Evolutionary conservation across 2,888 invertebrate genomes (phyloP).

Genomic region (Lydus trimaculatus): DNA sequence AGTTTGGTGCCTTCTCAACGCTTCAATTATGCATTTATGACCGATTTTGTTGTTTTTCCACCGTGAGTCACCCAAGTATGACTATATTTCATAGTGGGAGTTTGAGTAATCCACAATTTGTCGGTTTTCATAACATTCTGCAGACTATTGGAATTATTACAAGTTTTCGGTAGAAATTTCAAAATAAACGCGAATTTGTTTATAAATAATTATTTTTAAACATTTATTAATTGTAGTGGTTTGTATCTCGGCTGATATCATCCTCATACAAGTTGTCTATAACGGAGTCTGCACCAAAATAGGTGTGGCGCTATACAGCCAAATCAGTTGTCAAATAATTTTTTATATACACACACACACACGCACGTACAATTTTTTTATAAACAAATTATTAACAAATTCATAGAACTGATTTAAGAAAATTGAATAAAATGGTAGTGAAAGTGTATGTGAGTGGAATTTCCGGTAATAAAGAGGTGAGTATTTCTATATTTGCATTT

Average conservation of each 20-base stretch:
- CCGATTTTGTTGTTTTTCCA: neutral
- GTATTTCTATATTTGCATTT: conserved; percentile 47
- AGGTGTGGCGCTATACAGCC: conserved; percentile 44
- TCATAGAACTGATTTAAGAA: conserved; percentile 8
- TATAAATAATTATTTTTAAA: neutral
- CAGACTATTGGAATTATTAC: neutral
- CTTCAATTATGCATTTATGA: neutral
- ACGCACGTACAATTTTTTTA: conserved; percentile 8
- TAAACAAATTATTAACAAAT: neutral
- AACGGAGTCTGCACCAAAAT: conserved; percentile 27
- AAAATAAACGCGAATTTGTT: neutral
- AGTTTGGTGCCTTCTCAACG: neutral
- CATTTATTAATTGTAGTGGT: conserved; percentile 10
- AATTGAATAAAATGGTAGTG: conserved; percentile 74
- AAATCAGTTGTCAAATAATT: conserved; percentile 37
- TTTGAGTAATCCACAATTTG: neutral
- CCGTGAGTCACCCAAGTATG: neutral
- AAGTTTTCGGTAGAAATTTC: neutral
- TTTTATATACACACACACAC: conserved; percentile 33
- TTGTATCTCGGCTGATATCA: conserved; percentile 21
- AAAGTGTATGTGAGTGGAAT: conserved; percentile 92
- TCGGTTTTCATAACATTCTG: neutral
- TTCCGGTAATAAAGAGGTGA: conserved; percentile 94
- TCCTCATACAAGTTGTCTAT: conserved; percentile 22
- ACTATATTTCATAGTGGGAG: neutral